Base-by-base conservation (phyloP, 2,797 vertebrate genomes). In the Avahi laniger region DNA sequence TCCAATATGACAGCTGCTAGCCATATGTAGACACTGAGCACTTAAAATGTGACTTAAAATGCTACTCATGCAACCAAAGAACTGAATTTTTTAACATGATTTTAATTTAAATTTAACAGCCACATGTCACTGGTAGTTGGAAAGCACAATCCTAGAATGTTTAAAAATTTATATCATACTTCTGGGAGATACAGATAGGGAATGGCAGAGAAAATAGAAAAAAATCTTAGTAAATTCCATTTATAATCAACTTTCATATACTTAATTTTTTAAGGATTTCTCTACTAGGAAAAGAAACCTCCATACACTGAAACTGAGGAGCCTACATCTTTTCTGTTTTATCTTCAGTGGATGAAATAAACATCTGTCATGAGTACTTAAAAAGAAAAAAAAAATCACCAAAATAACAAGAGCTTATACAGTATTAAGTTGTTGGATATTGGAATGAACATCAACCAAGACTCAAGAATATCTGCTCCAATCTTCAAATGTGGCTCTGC, bases 41-140 rank as follows among this genome's bases (percentile, higher is more conserved):
- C 48, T 76, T 82, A 78, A 94, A 70, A 72, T 78, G 15, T 82
- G 69, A 95, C 54, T 76, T 78, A 78, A 94, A 63, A 78, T 78
- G 26, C 50, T 61, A 59, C 81, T 94, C 61, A 41, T 81, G 22
- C 80, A 67, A 95, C 0, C 35, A 28, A 88, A 87, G n/a, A 78
- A 38, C 2, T 4, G 2, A 69, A 94, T n/a, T 78, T 80, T 94
- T 94, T 59, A 50, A 67, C 15, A 30, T 52, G 54, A 70, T 38
- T 82, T 96, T 73, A 92, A 83, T 79, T 84, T 88, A 83, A 72
- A 80, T 61, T 91, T 82, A 86, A 87, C 2, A 89, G 52, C 8
- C 61, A 35, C 69, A 63, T 14, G 30, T 70, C 61, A 76, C 50
- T 89, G 63, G 20, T 54, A 41, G 33, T 57, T 89, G 24, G 38